A percentile compares a stretch with the other conserved stretches of the same genome.
phyloP scores from a whole-genome alignment of 2,113 vertebrate species.

The Eidolon helvum region DNA sequence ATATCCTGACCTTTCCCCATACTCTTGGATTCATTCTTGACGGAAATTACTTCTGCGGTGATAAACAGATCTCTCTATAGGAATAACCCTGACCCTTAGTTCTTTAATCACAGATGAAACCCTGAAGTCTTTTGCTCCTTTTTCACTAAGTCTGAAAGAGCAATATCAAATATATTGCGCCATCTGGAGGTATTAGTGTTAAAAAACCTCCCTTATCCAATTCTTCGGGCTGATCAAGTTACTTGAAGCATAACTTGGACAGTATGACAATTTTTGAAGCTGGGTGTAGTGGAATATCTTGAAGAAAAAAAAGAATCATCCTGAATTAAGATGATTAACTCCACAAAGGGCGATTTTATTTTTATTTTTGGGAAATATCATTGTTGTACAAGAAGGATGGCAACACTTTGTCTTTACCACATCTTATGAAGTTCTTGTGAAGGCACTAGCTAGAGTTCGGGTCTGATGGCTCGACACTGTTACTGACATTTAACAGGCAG shows the following conservation, averaged over 20 bases:
- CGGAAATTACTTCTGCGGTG: background rate
- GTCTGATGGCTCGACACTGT: background rate
- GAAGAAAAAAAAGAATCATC: background rate
- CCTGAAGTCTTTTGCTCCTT: background rate
- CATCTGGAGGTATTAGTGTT: background rate
- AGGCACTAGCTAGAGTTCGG: background rate
- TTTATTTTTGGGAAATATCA: background rate
- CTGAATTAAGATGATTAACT: background rate
- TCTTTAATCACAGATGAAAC: background rate
- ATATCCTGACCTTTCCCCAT: background rate
- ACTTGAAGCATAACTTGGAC: background rate
- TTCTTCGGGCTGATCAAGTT: background rate
- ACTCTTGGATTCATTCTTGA: background rate
- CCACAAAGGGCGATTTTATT: background rate
- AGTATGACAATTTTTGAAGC: background rate
- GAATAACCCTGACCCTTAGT: background rate
- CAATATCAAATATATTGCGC: background rate
- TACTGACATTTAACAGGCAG: background rate
- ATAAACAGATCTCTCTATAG: background rate
- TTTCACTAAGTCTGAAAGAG: background rate
- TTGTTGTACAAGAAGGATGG: background rate
- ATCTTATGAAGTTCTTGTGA: background rate
- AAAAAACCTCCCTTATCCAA: background rate
- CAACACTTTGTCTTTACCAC: background rate
- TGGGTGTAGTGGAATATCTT: background rate